Percentiles rank a stretch among this genome's conserved stretches.
These are phyloP conservation scores for Apamea sordens DNA, from an alignment of 2,888 invertebrate species.

Conservation along the genomic window DNA sequence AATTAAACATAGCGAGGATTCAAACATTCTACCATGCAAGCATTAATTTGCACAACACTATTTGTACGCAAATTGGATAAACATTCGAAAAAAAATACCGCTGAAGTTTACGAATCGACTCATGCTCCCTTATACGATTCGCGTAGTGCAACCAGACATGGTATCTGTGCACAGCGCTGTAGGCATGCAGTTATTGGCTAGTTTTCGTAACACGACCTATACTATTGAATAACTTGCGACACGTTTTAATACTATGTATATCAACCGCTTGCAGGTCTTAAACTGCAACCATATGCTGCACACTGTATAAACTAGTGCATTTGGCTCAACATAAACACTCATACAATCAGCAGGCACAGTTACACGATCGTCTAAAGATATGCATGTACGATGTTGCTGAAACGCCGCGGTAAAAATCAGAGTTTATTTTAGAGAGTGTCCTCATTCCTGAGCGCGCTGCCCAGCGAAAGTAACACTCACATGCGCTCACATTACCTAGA, in stretches of 20 bases:
- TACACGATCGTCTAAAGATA: slow-evolving; percentile 61
- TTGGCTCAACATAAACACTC: slow-evolving; percentile 62
- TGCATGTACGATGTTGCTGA: slow-evolving; percentile 66
- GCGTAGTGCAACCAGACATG: slow-evolving; percentile 23
- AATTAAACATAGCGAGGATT: slow-evolving; percentile 47
- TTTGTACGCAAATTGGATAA: slow-evolving; percentile 26
- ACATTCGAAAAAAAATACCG: slow-evolving; percentile 16
- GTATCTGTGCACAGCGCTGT: slow-evolving; percentile 28
- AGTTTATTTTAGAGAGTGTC: slow-evolving; percentile 85
- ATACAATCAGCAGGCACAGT: slow-evolving; percentile 56
- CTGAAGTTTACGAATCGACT: slow-evolving; percentile 19
- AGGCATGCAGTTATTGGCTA: slow-evolving; percentile 32
- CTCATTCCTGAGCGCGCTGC: slow-evolving; percentile 81
- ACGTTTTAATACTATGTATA: slow-evolving; percentile 48
- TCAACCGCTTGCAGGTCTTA: slow-evolving; percentile 34
- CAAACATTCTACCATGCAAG: slow-evolving; percentile 30
- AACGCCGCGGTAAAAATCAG: slow-evolving; percentile 79
- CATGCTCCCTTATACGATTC: slow-evolving; percentile 21
- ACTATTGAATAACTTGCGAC: slow-evolving; percentile 57
- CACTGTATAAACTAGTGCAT: slow-evolving; percentile 55
- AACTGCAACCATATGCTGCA: slow-evolving; percentile 55
- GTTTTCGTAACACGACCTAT: slow-evolving; percentile 59
- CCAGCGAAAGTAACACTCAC: slow-evolving; percentile 82
- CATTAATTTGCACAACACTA: slow-evolving; percentile 31
- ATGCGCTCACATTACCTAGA: slow-evolving; percentile 76